Conservation (phyloP, 1,140 invertebrate species). For the Carposina sasakii region DNA sequence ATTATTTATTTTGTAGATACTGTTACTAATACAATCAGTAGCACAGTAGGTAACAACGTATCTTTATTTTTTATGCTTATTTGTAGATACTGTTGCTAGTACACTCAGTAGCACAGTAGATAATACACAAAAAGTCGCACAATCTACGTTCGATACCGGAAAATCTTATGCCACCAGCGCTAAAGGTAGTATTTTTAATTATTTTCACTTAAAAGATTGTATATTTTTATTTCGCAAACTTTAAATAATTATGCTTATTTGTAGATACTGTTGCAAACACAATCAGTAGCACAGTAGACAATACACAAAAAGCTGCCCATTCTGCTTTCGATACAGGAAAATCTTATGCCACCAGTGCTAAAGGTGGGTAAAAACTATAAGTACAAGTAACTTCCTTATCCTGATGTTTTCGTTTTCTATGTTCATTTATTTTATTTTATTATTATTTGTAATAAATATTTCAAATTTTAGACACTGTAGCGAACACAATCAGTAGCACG, state of each 20-base stretch:
- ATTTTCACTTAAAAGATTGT: too few species aligned
- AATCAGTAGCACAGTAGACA: slow-evolving; percentile 38
- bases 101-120: slow-evolving; percentile 25
- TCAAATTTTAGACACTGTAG: slow-evolving; percentile 26
- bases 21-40: slow-evolving; percentile 32
- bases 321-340: slow-evolving; percentile 33
- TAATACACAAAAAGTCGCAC: slow-evolving; percentile 19
- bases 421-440: slow-evolving; percentile 6
- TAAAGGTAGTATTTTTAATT: slow-evolving; percentile 28
- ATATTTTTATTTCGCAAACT: too few species aligned
- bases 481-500: slow-evolving; percentile 22
- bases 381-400: too few species aligned
- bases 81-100: slow-evolving; percentile 29
- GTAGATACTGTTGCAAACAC: slow-evolving; percentile 41
- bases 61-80: neutral
- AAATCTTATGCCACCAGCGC: slow-evolving; percentile 13
- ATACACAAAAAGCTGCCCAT: slow-evolving; percentile 36
- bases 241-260: too few species aligned
- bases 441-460: neutral
- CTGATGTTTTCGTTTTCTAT: neutral
- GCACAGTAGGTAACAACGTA: slow-evolving; percentile 40
- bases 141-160: neutral
- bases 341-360: slow-evolving; percentile 31
- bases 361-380: slow-evolving; percentile 30
- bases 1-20: slow-evolving; percentile 39